phyloP scores from a whole-genome alignment of 2,888 invertebrate genomes.

The Drosophila putrida region DNA sequence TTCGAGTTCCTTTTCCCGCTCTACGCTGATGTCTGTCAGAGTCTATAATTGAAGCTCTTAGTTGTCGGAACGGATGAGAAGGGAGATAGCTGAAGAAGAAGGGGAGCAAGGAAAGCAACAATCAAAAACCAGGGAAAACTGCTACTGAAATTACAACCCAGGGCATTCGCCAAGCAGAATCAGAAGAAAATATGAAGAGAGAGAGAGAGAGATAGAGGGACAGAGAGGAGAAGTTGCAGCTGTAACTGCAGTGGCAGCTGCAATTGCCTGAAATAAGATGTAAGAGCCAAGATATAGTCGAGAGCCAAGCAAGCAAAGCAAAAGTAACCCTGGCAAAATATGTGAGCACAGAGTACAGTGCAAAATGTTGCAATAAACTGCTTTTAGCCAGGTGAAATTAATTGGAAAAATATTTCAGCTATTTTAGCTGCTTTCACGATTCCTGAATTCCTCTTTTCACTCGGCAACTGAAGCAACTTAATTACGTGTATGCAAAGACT shows the following conservation, averaged over 20 bases:
- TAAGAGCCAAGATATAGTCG: constrained; percentile 47
- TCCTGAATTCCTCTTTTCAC: constrained; percentile 37
- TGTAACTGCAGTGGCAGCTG: constrained; percentile 38
- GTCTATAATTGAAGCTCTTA: constrained; percentile 74
- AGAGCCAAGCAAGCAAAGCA: constrained; percentile 31
- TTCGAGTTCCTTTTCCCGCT: constrained; percentile 4
- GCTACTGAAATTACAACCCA: constrained; percentile 77
- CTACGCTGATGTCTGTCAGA: constrained; percentile 46
- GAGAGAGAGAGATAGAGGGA: neutral
- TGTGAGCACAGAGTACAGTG: constrained; percentile 41
- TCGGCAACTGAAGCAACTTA: constrained; percentile 43
- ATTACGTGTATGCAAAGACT: constrained; percentile 38
- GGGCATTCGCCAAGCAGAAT: constrained; percentile 46
- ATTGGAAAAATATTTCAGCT: constrained; percentile 78
- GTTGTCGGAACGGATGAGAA: constrained; percentile 47
- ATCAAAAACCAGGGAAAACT: constrained; percentile 68
- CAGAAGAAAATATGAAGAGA: neutral
- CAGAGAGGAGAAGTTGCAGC: neutral
- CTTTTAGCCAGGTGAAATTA: constrained; percentile 73
- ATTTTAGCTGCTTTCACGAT: constrained; percentile 54
- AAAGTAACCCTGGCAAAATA: constrained; percentile 63
- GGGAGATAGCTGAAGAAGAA: neutral
- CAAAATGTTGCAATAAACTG: constrained; percentile 74
- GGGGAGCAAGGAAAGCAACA: constrained; percentile 53
- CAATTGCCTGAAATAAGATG: constrained; percentile 70